Base-by-base conservation (phyloP, 2,888 invertebrate species). In the Troides oblongomaculatus region DNA sequence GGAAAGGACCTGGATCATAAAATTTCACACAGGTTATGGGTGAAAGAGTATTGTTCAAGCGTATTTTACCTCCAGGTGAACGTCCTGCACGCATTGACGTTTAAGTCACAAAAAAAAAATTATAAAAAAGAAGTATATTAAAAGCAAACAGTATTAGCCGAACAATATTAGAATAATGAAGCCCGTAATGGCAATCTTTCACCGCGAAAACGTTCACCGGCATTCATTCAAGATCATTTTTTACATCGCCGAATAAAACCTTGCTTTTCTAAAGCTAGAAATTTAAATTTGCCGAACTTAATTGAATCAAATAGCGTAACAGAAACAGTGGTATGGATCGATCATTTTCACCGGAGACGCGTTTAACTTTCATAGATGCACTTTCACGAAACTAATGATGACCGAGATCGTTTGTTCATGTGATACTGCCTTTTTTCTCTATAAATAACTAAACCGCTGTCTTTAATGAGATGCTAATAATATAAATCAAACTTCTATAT, bases 341-440 rank as follows among this genome's bases (percentile, higher is more conserved):
- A 84, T 85, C 81, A 84, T 84, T 85, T 82, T 83, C 82, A 78
- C 78, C 57, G 23, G 39, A 65, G 64, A 62, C 69, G 69, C 56
- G 56, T 65, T 62, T 66, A 59, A 66, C 70, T 62, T 66, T 83
- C 84, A 79, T 75, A 79, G 78, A 79, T 78, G 68, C 64, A 83
- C 85, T 85, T 85, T 85, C 84, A 78, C 84, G 76, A 66, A 73
- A 71, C 73, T 79, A 79, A 78, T 82, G 81, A 84, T 77, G 77
- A 77, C 77, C 80, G 75, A 80, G 78, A 79, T 78, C 82, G 78
- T 82, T 84, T 82, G 39, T 71, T 57, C 62, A 64, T 64, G 64
- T 56, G 56, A 50, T 71, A 50, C 39, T n/a, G 50, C n/a, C 78
- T 71, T 63, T 70, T 66, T 62, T 65, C 60, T 77, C 75, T 74